Base-by-base conservation (phyloP, 2,888 invertebrate genomes). In the Tuberolachnus salignus region DNA sequence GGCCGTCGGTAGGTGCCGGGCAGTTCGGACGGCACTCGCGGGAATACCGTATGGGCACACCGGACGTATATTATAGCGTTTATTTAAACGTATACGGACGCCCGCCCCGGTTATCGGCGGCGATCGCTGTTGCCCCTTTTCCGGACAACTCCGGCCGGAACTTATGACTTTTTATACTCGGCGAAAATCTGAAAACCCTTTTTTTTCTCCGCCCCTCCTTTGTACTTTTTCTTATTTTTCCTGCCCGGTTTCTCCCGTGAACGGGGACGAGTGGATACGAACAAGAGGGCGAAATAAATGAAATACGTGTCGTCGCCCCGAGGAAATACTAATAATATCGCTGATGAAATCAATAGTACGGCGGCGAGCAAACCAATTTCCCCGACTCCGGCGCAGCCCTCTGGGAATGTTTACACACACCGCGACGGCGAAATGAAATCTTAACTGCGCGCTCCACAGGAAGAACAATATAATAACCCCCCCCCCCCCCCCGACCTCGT, bases 41-140 rank as follows among this genome's bases (percentile, higher is more conserved):
- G 66, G 74, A 66, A 61, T 57, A 64, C 13, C 16, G 23, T 34
- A 3, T 66, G 66, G 66, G 74, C 46, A 61, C 44, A 64, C 14
- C 16, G 23, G 55, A 23, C 53, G 11, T n/a, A n/a, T n/a, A n/a
- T 4, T 64, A 53, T 34, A 55, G 44, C 66, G 55, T 75, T 75
- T 75, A 75, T 75, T 75, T 75, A 75, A 44, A 75, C 74, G 53
- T 66, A 44, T 66, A 75, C 59, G 59, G 64, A 63, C 72, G 42
- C 72, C 42, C 44, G 44, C n/a, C n/a, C n/a, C 44, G 57, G 64
- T 66, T 66, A 64, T 66, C 55, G 66, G 55, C 21, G 44, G 23
- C 46, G 21, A 23, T 75, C n/a, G 46, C 53, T 75, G 3, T 66
- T 59, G 26, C 71, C 71, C n/a, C n/a, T n/a, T n/a, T n/a, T n/a